Evolutionary conservation across 35 echinoderm and acorn worm genomes (phyloP), one percentile per base, ranked within the genome.

Genomic region (Apostichopus californicus): DNA sequence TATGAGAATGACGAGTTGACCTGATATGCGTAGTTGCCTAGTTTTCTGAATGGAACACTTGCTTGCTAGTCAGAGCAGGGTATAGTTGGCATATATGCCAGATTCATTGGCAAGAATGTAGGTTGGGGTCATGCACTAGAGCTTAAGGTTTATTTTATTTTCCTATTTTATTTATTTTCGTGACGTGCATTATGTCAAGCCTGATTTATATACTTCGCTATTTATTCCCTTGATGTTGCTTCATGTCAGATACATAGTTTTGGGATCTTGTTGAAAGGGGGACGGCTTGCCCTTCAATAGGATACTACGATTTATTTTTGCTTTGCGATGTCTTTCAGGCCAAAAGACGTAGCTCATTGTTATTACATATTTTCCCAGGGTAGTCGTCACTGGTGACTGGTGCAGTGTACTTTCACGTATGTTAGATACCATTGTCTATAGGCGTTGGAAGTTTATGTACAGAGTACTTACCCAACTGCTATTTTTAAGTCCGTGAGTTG

Each of bases 121-220:
- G 81, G 81, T 85, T 85, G 81, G 81, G 81, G 81, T 85, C 81
- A 85, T 59, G 20, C 58, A 15, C 18, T 22, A 20, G 54, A 59
- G 57, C 58, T n/a, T 85, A 22, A 17, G 17, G 55, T 15, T 85
- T 85, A 22, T 22, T 85, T 85, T 85, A 22, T 15, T 61, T 85
- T 58, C 81, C 54, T 85, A 58, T 58, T 18, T 85, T 85, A 85
- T 85, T 85, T 85, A 85, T 85, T 85, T 85, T 85, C 55, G 54
- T 83, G 80, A 75, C 71, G 71, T 83, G 80, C 53, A 83, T 83
- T 83, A 57, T 20, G 55, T 59, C 81, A 85, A 59, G n/a, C 18
- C 28, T 85, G 81, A 85, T 85, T 85, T 85, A 85, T 85, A 21
- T 21, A 8, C 56, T 58, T 56, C 57, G 24, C 12, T 58, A 55